A percentile compares a stretch with the other conserved stretches of the same genome.
Conservation (phyloP, 2,888 invertebrate genomes). For the Furcula furcula region DNA sequence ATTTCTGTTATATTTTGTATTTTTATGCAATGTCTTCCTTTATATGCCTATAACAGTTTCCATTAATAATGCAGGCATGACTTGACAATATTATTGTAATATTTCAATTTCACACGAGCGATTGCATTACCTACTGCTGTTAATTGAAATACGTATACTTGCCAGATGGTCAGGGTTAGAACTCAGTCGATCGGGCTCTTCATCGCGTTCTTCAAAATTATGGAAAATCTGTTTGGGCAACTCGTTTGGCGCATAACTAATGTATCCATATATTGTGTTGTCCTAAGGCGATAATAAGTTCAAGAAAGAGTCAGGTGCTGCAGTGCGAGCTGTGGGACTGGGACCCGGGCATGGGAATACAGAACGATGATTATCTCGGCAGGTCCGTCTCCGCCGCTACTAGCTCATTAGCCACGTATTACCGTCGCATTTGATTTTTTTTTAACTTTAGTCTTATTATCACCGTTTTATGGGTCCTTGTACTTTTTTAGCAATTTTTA, state of each 20-base stretch:
- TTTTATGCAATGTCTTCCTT: slow-evolving; percentile 4
- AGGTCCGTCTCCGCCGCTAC: slow-evolving; percentile 83
- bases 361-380: slow-evolving; percentile 92
- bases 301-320: slow-evolving; percentile 88
- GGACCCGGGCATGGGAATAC: slow-evolving; percentile 90
- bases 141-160: slow-evolving; percentile 16
- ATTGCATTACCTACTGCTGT: slow-evolving; percentile 9
- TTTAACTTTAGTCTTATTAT: slow-evolving; percentile 41
- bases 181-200: slow-evolving; percentile 5
- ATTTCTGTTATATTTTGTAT: slow-evolving; percentile 8
- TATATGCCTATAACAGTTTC: slow-evolving; percentile 8
- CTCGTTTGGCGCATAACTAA: slow-evolving; percentile 29
- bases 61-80: slow-evolving; percentile 14
- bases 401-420: slow-evolving; percentile 42
- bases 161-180: slow-evolving; percentile 22
- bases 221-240: slow-evolving; percentile 5
- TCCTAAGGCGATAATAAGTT: slow-evolving; percentile 88
- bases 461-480: slow-evolving; percentile 22
- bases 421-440: slow-evolving; percentile 38
- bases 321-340: slow-evolving; percentile 91
- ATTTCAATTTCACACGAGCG: not conserved
- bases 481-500: too few relatives aligned
- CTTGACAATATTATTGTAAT: slow-evolving; percentile 8
- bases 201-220: not conserved
- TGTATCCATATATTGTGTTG: slow-evolving; percentile 52